Percentiles rank a stretch among this genome's conserved stretches.
Evolutionary conservation across 1,140 invertebrate species (phyloP).

Genomic region (Chironomus striatipennis): DNA sequence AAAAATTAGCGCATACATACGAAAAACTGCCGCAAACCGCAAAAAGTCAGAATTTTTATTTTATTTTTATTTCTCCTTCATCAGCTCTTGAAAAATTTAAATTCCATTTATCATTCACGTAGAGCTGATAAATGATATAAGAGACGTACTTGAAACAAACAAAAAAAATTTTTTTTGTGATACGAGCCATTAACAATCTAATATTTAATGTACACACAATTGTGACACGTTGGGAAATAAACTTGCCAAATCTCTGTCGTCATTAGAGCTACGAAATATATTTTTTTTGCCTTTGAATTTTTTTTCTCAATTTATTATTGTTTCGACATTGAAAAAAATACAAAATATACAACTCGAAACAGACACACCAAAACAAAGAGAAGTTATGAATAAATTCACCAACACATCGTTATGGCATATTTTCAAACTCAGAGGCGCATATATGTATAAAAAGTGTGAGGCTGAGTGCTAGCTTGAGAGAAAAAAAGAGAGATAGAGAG

Average conservation of each 20-base stretch:
- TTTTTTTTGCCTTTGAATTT: background rate
- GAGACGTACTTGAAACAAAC: background rate
- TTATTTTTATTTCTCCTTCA: too few species aligned
- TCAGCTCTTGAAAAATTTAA: background rate
- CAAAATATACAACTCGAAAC: background rate
- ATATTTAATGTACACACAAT: background rate
- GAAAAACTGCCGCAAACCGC: background rate
- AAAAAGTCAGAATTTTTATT: background rate
- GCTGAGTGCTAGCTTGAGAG: background rate
- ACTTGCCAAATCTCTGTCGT: slow-evolving; percentile 12
- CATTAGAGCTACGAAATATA: background rate
- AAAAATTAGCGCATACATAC: too few species aligned
- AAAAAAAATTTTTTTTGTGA: background rate
- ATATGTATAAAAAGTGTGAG: background rate
- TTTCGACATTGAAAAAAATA: slow-evolving; percentile 6
- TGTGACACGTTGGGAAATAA: background rate
- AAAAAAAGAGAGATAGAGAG: too few species aligned
- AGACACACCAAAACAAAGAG: background rate
- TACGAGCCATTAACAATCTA: background rate
- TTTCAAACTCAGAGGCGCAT: background rate
- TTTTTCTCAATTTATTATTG: background rate
- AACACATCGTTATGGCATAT: background rate
- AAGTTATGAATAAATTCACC: background rate
- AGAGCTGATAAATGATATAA: background rate
- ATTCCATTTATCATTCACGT: slow-evolving; percentile 3